Evolutionary conservation across 2,113 vertebrate species (phyloP), one percentile per base, ranked within the genome.

Genomic region (Ictalurus punctatus): DNA sequence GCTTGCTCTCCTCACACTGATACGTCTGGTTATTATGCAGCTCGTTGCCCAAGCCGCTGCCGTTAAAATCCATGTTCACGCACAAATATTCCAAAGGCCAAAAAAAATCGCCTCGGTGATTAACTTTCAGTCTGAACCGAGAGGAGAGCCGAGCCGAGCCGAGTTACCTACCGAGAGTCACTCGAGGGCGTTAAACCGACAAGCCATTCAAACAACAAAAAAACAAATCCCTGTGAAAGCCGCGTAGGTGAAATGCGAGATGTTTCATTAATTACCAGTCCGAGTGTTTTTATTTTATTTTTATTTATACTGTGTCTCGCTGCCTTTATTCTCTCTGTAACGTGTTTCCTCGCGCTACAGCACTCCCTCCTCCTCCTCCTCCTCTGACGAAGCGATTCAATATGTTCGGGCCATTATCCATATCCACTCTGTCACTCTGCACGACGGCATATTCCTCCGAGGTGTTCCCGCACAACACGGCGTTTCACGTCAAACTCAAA

Each of bases 1-100:
- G 97, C 91, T 97, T 98, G 94, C 95, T 98, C 95, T 99, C 98
- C 94, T 99, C 98, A 86, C 97, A 95, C 94, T 96, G 97, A 84
- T 96, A 97, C 73, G 94, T 94, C 93, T 96, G 96, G 90, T 96
- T 96, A 90, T 96, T 96, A 93, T 96, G 95, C 65, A 96, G 94
- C 90, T 98, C 97, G 93, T 95, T 94, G 88, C 95, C 96, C 79
- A 96, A 96, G 61, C 96, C 92, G 92, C 96, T 92, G 93, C 96
- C 95, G 94, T 91, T 96, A 93, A 97, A 96, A 95, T 98, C 98
- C 98, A 98, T 98, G 85, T 84, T 85, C 85, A 21, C 12, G 52
- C 65, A 52, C 69, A 58, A 86, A 83, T 44, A n/a, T 27, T 78
- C 17, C 10, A 21, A 59, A 89, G 63, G 86, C 90, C 76, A 17